These are phyloP conservation scores for Theonella swinhoei DNA, from an alignment of 37 sponge, comb jelly and placozoan genomes.

Conservation along the genomic window DNA sequence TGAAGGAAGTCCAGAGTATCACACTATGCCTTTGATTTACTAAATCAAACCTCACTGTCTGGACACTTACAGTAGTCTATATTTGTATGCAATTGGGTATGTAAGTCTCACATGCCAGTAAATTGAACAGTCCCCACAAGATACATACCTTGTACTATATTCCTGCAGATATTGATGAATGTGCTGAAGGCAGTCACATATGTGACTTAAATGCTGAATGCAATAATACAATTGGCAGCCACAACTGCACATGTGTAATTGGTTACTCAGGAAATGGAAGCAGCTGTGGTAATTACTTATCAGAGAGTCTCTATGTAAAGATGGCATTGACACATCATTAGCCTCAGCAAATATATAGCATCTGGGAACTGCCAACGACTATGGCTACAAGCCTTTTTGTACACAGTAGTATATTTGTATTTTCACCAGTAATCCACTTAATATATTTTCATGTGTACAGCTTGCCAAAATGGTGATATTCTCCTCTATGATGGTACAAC, in stretches of 20 bases:
- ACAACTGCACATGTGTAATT: neutral
- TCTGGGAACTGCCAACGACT: too few relatives aligned
- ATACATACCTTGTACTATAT: neutral
- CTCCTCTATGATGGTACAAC: too few relatives aligned
- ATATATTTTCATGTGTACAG: neutral
- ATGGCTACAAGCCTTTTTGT: neutral
- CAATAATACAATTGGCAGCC: neutral
- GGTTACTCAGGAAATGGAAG: neutral
- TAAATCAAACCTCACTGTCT: neutral
- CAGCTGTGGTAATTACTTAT: neutral
- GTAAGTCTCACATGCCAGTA: too few relatives aligned
- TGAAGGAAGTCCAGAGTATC: neutral
- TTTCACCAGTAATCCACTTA: neutral
- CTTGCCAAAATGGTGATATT: slow-evolving; percentile 24
- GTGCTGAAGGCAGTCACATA: neutral
- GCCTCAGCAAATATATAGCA: too few relatives aligned
- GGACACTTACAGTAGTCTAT: too few relatives aligned
- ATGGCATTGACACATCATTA: too few relatives aligned
- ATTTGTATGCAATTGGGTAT: too few relatives aligned
- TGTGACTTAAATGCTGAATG: neutral
- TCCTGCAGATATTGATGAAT: neutral
- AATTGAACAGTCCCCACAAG: too few relatives aligned
- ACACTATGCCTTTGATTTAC: too few relatives aligned
- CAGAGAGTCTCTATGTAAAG: neutral
- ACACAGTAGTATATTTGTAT: too few relatives aligned